Evolutionary conservation across 2,113 vertebrate species (phyloP).

Genomic region (Canis aureus): DNA sequence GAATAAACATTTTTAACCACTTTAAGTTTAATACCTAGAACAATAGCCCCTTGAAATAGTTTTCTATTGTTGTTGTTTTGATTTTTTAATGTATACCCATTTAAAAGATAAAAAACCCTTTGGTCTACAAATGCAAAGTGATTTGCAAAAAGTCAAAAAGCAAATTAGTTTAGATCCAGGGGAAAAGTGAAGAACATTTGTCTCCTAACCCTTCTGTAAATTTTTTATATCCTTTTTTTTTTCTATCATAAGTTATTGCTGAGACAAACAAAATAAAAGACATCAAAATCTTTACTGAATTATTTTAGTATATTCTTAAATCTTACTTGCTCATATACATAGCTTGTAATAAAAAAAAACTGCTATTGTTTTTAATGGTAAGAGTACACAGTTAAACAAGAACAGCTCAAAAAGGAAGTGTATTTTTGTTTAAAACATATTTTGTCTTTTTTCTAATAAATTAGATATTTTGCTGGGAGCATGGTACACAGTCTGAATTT

Average conservation of each 20-base stretch:
- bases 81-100: not conserved
- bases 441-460: not conserved
- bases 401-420: not conserved
- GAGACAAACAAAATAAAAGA: not conserved
- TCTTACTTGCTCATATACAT: not conserved
- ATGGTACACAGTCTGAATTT: not conserved
- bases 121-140: not conserved
- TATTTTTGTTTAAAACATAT: not conserved
- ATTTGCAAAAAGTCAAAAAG: not conserved
- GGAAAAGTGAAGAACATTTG: not conserved
- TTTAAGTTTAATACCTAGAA: not conserved
- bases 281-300: not conserved
- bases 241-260: not conserved
- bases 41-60: not conserved
- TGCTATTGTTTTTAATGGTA: not conserved
- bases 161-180: not conserved
- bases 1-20: not conserved
- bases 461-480: not conserved
- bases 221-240: not conserved
- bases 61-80: not conserved
- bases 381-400: not conserved
- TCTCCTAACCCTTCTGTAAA: not conserved
- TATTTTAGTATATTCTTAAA: not conserved
- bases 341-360: not conserved
- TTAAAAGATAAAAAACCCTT: not conserved